Base-by-base conservation (phyloP, 2,113 vertebrate species). In the Alethe diademata region DNA sequence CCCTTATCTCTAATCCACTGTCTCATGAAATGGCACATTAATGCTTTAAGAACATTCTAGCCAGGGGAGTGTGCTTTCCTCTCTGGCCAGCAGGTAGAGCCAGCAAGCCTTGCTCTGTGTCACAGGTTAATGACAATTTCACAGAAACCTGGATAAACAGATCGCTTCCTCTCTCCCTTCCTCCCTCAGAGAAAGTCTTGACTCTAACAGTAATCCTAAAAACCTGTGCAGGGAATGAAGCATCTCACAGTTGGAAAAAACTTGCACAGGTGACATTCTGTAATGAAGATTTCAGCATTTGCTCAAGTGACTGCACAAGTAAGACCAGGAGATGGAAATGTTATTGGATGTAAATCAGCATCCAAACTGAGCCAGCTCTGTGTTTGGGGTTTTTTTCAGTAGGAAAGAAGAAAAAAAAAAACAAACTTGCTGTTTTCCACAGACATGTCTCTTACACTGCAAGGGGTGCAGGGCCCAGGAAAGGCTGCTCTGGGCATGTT, bases 11-110 rank as follows among this genome's bases (percentile, higher is more conserved):
- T 88, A 86, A 93, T 78, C 72, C 67, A 64, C 47, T 74, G 67
- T 74, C 92, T 94, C 82, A 24, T 20, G 48, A 78, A 86, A 84
- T 8, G 48, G 72, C 76, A 93, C 62, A 36, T 81, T 84, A 92
- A 78, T 84, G 65, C 82, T 92, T 86, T 86, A 71, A 88, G 65
- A 75, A 56, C 48, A 23, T 31, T 64, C 79, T 25, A 9, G 36
- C 0, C 1, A 78, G 60, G 25, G 31, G 57, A 86, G 57, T 96
- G 94, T 80, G 71, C 14, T 95, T 97, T 95, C 62, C 53, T 57
- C 36, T 94, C 78, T 36, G 94, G 57, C 93, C 95, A 97, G 94
- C 92, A 97, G 96, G 95, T 96, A 97, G 96, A 96, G 96, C 96
- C 95, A 96, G 82, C 88, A 96, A 96, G 90, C 96, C 95, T 97